A percentile compares a stretch with the other conserved stretches of the same genome.
phyloP scores from a whole-genome alignment of 2,113 vertebrate genomes.

The Anoura caudifer region DNA sequence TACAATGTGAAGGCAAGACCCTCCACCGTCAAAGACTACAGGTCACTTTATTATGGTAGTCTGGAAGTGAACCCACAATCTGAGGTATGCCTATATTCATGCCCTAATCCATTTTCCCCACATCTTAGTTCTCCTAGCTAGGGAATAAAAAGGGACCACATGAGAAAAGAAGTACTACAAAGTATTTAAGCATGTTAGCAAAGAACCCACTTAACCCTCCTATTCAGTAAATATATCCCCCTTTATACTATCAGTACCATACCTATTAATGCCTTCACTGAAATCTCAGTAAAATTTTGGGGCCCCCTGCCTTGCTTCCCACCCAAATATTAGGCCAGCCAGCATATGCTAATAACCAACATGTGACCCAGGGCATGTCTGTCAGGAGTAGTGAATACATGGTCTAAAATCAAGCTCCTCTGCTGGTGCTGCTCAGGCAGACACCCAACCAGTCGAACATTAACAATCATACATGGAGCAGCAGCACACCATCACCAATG shows the following conservation, averaged over 20 bases:
- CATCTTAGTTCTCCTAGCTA: background rate
- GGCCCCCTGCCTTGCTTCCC: background rate
- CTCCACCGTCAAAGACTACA: background rate
- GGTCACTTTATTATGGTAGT: background rate
- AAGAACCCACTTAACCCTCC: background rate
- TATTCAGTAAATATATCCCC: background rate
- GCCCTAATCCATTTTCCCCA: background rate
- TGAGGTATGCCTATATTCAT: background rate
- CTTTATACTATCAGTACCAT: background rate
- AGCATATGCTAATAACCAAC: background rate
- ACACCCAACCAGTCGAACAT: background rate
- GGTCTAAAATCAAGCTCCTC: background rate
- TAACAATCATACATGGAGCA: background rate
- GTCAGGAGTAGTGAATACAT: background rate
- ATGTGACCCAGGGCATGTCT: background rate
- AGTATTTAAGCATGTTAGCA: background rate
- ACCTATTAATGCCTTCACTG: background rate
- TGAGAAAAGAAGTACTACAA: slow-evolving; percentile 9
- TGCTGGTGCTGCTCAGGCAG: background rate
- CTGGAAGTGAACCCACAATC: background rate
- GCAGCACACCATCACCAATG: background rate
- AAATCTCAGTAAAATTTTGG: background rate
- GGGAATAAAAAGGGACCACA: background rate
- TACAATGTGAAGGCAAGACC: background rate
- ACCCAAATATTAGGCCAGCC: background rate